These are phyloP conservation scores for Melanogrammus aeglefinus DNA, from an alignment of 2,797 vertebrate species.

Conservation along the genomic window DNA sequence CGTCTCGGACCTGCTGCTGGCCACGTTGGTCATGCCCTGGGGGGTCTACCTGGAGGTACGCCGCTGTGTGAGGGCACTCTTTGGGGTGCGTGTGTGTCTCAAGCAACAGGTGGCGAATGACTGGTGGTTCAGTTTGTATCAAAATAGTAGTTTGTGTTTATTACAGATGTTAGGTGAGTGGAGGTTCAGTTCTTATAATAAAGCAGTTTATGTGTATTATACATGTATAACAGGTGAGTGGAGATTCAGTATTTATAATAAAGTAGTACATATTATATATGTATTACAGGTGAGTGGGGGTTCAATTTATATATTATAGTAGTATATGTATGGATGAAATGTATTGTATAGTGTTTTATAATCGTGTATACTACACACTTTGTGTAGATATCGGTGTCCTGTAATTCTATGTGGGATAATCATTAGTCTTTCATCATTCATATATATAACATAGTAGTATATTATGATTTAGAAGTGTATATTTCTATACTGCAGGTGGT, in stretches of 20 bases:
- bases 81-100: neutral
- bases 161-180: neutral
- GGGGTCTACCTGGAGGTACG: constrained; percentile 70
- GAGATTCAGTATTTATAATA: constrained; percentile 53
- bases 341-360: no score
- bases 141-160: neutral
- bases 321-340: no score
- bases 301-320: constrained; percentile 53
- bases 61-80: neutral
- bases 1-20: constrained; percentile 75
- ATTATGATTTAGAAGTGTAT: neutral
- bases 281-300: constrained; percentile 9
- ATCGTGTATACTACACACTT: no score
- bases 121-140: neutral
- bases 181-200: neutral
- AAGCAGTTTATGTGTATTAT: neutral
- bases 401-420: no score
- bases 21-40: constrained; percentile 78
- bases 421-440: no score
- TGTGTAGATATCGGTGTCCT: no score
- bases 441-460: no score
- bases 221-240: neutral
- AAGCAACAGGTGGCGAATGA: neutral
- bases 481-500: neutral
- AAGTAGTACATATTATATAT: neutral